phyloP scores from a whole-genome alignment of 1,140 invertebrate genomes.

The Drosophila funebris region DNA sequence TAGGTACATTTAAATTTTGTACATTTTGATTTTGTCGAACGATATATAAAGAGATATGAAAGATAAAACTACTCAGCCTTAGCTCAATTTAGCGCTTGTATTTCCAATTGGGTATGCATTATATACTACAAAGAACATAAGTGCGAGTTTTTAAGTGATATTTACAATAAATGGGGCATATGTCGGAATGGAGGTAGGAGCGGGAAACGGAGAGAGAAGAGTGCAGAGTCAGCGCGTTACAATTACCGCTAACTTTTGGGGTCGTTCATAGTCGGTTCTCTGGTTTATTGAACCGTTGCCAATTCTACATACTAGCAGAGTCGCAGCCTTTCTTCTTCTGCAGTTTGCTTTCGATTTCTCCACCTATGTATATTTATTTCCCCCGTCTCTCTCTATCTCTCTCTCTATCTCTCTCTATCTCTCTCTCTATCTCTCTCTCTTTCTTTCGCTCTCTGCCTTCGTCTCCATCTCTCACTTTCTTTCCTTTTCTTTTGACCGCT shows the following conservation, averaged over 20 bases:
- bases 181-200: neutral
- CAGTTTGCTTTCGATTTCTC: slow-evolving; percentile 22
- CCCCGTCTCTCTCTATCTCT: neutral
- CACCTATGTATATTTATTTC: too few species aligned
- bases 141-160: neutral
- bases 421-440: neutral
- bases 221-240: slow-evolving; percentile 30
- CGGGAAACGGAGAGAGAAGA: neutral
- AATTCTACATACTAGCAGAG: slow-evolving; percentile 6
- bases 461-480: neutral
- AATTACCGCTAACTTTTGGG: slow-evolving; percentile 29
- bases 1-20: slow-evolving; percentile 64
- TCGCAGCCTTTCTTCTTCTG: neutral
- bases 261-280: slow-evolving; percentile 1
- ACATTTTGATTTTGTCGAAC: slow-evolving; percentile 16
- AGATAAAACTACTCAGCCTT: slow-evolving; percentile 27
- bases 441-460: slow-evolving; percentile 5
- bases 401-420: slow-evolving; percentile 5
- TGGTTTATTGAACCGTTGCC: slow-evolving; percentile 39
- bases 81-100: slow-evolving; percentile 43
- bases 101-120: slow-evolving; percentile 42
- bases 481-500: slow-evolving; percentile 37
- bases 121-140: slow-evolving; percentile 21
- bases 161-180: neutral
- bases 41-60: slow-evolving; percentile 34